Evolutionary conservation across 2,797 vertebrate species (phyloP).

Genomic region (Coregonus ussuriensis): DNA sequence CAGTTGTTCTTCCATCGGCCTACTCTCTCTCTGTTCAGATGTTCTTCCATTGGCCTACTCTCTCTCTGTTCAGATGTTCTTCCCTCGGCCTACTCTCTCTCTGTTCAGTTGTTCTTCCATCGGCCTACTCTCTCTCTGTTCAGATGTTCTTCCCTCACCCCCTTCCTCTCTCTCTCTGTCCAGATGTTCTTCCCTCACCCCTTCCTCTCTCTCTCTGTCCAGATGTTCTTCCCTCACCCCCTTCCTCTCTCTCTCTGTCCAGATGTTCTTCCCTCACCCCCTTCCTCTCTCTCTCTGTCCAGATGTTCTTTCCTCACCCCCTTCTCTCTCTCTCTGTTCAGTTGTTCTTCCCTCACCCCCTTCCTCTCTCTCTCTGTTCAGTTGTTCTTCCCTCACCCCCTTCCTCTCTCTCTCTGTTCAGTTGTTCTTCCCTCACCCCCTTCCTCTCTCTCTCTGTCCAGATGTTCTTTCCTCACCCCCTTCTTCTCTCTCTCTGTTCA

Average conservation of each 20-base stretch:
- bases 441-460: too few species aligned
- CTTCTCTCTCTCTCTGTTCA: conserved; percentile 2
- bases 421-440: too few species aligned
- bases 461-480: too few species aligned
- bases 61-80: neutral
- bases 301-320: too few species aligned
- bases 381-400: too few species aligned
- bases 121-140: conserved; percentile 16
- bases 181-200: conserved; percentile 70
- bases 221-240: conserved; percentile 52
- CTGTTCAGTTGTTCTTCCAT: conserved; percentile 58
- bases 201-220: conserved; percentile 35
- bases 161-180: conserved; percentile 22
- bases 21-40: conserved; percentile 61
- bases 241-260: conserved; percentile 18
- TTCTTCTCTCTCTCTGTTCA: too few species aligned
- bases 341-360: too few species aligned
- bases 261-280: too few species aligned
- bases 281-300: too few species aligned
- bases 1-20: conserved; percentile 55
- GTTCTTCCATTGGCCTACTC: neutral
- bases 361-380: too few species aligned
- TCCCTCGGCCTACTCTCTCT: neutral
- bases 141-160: conserved; percentile 61
- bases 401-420: too few species aligned